phyloP scores from a whole-genome alignment of 2,888 invertebrate genomes.

The Hanleya hanleyi region DNA sequence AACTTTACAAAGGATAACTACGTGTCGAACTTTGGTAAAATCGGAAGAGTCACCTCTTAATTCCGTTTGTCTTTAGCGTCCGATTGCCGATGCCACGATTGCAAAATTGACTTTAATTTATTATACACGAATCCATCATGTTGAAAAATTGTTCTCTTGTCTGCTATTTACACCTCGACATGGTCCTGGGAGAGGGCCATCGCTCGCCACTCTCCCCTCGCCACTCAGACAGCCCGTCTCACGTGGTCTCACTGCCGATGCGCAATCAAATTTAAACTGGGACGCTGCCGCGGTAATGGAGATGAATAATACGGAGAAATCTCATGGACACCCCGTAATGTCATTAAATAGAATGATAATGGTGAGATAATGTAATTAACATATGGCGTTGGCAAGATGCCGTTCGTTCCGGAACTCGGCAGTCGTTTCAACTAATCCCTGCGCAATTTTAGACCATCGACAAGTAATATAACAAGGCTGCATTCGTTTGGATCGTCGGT shows the following conservation, averaged over 20 bases:
- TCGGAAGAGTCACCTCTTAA: too few species aligned
- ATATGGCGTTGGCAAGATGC: not conserved
- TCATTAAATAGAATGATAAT: not conserved
- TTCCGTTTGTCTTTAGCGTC: too few species aligned
- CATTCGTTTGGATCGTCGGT: not conserved
- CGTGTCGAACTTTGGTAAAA: too few species aligned
- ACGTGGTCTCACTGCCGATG: not conserved
- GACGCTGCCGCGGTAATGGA: not conserved
- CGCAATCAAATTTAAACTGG: not conserved
- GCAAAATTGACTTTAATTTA: not conserved
- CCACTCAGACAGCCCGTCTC: not conserved
- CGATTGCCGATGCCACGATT: too few species aligned
- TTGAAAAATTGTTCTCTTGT: not conserved
- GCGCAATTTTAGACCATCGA: not conserved
- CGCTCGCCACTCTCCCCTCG: not conserved
- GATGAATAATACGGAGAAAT: not conserved
- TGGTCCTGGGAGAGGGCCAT: not conserved
- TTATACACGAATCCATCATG: not conserved
- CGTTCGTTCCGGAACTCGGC: not conserved
- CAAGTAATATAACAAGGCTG: too few species aligned
- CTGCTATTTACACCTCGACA: not conserved
- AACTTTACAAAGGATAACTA: too few species aligned
- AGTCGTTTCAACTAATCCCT: not conserved
- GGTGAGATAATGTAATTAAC: slow-evolving; percentile 1
- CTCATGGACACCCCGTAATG: not conserved